A percentile compares a stretch with the other conserved stretches of the same genome.
phyloP scores from a whole-genome alignment of 2,113 vertebrate species.

The Callithrix jacchus region DNA sequence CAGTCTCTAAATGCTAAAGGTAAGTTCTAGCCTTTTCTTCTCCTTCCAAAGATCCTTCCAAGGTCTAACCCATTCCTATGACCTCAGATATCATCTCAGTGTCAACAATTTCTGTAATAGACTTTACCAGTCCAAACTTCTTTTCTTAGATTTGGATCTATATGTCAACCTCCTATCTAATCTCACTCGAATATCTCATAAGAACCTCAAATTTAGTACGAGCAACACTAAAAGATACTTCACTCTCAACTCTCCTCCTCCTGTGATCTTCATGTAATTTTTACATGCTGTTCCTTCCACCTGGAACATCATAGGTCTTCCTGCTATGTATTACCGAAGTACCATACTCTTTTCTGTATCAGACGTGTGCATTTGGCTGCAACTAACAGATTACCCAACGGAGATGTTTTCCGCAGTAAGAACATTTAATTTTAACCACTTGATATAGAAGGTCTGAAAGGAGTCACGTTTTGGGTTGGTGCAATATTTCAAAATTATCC shows the following conservation, averaged over 20 bases:
- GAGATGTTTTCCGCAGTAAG: not conserved
- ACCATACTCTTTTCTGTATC: not conserved
- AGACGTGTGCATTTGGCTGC: not conserved
- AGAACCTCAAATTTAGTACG: not conserved
- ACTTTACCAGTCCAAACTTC: not conserved
- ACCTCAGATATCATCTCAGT: not conserved
- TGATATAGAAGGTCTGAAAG: not conserved
- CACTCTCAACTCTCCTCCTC: not conserved
- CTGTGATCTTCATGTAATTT: not conserved
- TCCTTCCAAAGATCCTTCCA: not conserved
- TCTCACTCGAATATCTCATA: not conserved
- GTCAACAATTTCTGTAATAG: not conserved
- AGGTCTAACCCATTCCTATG: not conserved
- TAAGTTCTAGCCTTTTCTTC: not conserved
- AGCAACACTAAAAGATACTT: not conserved
- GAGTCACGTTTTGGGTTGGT: not conserved
- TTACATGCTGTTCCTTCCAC: not conserved
- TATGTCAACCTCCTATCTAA: not conserved
- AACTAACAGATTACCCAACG: not conserved
- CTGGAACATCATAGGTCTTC: not conserved
- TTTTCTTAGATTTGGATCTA: not conserved
- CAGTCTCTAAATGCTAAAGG: not conserved
- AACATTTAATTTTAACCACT: not conserved
- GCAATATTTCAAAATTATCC: not conserved
- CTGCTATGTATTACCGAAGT: not conserved